A percentile compares a stretch with the other conserved stretches of the same genome.
These are phyloP conservation scores for Oikopleura vanhoeffeni DNA, from an alignment of 23 tunicate species.

Conservation along the genomic window DNA sequence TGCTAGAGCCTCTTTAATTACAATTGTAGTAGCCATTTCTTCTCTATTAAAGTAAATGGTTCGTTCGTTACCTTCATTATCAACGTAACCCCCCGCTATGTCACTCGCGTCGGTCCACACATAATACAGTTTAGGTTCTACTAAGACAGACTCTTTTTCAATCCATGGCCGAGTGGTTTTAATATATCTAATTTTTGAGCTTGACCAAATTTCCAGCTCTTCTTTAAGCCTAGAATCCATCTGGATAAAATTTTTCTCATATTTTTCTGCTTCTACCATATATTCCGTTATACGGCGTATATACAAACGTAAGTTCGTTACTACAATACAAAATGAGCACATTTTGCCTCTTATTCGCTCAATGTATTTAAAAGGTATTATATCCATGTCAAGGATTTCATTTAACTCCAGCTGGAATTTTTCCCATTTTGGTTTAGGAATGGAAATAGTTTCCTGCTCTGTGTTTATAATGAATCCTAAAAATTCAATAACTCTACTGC, in stretches of 20 bases:
- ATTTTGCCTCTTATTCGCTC: not conserved
- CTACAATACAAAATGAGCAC: not conserved
- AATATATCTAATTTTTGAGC: not conserved
- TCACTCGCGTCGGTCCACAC: not conserved
- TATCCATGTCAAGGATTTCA: not conserved
- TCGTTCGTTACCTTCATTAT: too few relatives aligned
- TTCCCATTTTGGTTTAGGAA: not conserved
- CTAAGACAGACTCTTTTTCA: not conserved
- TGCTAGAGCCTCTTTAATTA: not conserved
- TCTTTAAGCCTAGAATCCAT: not conserved
- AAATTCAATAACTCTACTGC: not conserved
- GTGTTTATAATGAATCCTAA: not conserved
- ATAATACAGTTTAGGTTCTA: not conserved
- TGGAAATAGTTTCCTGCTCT: not conserved
- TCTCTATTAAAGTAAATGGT: too few relatives aligned
- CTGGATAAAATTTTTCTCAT: not conserved
- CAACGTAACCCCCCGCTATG: not conserved
- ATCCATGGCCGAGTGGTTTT: not conserved
- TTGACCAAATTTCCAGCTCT: not conserved
- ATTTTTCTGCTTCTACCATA: not conserved
- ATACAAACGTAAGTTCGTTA: not conserved
- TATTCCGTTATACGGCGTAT: not conserved
- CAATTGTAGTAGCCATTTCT: not conserved
- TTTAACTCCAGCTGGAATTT: not conserved
- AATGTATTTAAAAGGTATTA: not conserved